Evolutionary conservation across 2,888 invertebrate genomes (phyloP).

Genomic region (Hedychridium roseum): DNA sequence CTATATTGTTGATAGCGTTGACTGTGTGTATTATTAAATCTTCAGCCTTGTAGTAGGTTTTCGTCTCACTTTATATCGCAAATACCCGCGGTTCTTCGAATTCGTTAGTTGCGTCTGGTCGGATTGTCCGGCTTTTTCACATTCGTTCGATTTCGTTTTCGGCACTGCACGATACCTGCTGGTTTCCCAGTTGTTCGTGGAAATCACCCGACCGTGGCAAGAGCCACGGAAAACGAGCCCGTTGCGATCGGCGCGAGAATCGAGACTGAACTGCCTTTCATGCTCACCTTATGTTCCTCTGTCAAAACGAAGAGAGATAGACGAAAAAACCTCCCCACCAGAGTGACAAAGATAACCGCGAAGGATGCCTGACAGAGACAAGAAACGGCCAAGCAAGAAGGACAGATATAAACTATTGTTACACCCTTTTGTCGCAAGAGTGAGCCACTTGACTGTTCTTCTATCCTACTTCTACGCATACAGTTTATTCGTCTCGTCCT

Average conservation of each 20-base stretch:
- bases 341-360: background rate
- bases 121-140: background rate
- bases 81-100: background rate
- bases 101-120: background rate
- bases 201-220: conserved; percentile 16
- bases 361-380: conserved; percentile 8
- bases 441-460: no score
- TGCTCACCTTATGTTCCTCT: conserved; percentile 15
- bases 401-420: no score
- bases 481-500: conserved; percentile 7
- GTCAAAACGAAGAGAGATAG: conserved; percentile 8
- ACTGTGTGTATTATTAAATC: no score
- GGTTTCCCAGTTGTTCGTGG: conserved; percentile 19
- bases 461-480: conserved; percentile 19
- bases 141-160: conserved; percentile 11
- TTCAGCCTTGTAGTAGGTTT: no score
- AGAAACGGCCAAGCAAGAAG: conserved; percentile 4
- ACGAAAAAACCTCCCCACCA: conserved; percentile 5
- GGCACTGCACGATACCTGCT: conserved; percentile 35
- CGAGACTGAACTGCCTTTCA: conserved; percentile 47
- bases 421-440: no score
- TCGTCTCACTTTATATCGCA: no score
- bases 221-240: conserved; percentile 30
- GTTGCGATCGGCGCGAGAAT: conserved; percentile 53
- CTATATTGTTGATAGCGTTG: no score